Conservation (phyloP, 53 echinoderm and acorn worm species). For the Mesocentrotus franciscanus region DNA sequence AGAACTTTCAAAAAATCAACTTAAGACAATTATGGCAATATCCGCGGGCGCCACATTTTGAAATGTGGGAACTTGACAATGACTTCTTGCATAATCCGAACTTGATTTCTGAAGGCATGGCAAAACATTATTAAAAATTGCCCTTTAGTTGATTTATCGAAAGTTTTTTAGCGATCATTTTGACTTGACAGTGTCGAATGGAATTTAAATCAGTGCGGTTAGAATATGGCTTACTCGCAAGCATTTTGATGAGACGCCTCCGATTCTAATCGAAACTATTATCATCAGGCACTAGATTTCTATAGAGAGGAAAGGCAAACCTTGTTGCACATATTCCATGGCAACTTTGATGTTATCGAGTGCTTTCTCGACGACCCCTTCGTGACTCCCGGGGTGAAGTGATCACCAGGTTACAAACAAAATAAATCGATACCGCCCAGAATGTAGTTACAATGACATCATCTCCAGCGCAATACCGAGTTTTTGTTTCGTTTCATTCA, state of each 20-base stretch:
- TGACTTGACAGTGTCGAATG: too few species aligned
- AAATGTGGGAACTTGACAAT: too few species aligned
- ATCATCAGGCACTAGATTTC: neutral
- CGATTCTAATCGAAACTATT: neutral
- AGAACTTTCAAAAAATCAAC: too few species aligned
- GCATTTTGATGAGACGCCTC: neutral
- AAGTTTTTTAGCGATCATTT: too few species aligned
- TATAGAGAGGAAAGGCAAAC: neutral
- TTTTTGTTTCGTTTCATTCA: constrained; percentile 1
- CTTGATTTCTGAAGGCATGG: too few species aligned
- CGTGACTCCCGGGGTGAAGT: neutral
- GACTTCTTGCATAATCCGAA: too few species aligned
- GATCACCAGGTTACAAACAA: constrained; percentile 22
- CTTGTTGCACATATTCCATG: constrained; percentile 1
- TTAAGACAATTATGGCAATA: too few species aligned
- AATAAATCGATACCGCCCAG: neutral
- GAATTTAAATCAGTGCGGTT: too few species aligned
- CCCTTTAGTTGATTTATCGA: too few species aligned
- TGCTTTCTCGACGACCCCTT: neutral
- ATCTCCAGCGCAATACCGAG: neutral
- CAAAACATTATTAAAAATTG: too few species aligned
- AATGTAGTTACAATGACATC: constrained; percentile 35
- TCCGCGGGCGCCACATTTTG: too few species aligned
- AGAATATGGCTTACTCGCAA: too few species aligned
- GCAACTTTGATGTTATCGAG: neutral